Percentiles rank a stretch among this genome's conserved stretches.
Conservation (phyloP, 2,888 invertebrate genomes). For the Exocentrus adspersus region DNA sequence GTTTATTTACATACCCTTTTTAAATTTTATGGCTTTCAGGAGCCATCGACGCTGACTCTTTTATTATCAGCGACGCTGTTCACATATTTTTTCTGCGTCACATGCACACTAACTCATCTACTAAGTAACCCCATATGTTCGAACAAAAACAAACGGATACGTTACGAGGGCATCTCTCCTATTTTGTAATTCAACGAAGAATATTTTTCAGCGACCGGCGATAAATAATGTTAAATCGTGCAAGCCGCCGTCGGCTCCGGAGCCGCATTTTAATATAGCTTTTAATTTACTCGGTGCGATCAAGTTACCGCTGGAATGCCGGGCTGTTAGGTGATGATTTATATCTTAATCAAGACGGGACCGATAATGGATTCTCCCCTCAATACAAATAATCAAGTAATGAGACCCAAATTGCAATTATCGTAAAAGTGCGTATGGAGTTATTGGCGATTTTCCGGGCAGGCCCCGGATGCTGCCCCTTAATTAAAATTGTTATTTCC, state of each 20-base stretch:
- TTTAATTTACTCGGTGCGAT: slow-evolving; percentile 44
- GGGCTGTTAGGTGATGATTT: slow-evolving; percentile 57
- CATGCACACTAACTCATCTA: slow-evolving; percentile 15
- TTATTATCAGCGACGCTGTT: slow-evolving; percentile 9
- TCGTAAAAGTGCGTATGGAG: slow-evolving; percentile 52
- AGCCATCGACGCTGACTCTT: not conserved
- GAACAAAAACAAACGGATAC: slow-evolving; percentile 22
- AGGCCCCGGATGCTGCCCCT: slow-evolving; percentile 15
- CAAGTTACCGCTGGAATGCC: slow-evolving; percentile 52
- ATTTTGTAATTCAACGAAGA: slow-evolving; percentile 18
- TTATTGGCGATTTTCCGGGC: slow-evolving; percentile 22
- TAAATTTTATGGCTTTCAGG: not conserved
- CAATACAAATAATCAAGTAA: slow-evolving; percentile 56
- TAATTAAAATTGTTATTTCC: slow-evolving; percentile 28
- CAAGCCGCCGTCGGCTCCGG: slow-evolving; percentile 25
- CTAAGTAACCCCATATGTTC: slow-evolving; percentile 23
- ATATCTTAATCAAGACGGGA: slow-evolving; percentile 58
- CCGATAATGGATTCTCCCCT: slow-evolving; percentile 51
- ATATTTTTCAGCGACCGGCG: slow-evolving; percentile 12
- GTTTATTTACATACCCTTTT: slow-evolving; percentile 1
- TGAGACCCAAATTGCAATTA: slow-evolving; percentile 55
- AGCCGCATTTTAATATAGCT: slow-evolving; percentile 41
- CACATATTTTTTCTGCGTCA: slow-evolving; percentile 19
- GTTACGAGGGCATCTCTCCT: slow-evolving; percentile 3
- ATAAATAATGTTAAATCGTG: slow-evolving; percentile 28